Evolutionary conservation across 2,113 vertebrate species (phyloP).

Genomic region (Crotophaga sulcirostris): DNA sequence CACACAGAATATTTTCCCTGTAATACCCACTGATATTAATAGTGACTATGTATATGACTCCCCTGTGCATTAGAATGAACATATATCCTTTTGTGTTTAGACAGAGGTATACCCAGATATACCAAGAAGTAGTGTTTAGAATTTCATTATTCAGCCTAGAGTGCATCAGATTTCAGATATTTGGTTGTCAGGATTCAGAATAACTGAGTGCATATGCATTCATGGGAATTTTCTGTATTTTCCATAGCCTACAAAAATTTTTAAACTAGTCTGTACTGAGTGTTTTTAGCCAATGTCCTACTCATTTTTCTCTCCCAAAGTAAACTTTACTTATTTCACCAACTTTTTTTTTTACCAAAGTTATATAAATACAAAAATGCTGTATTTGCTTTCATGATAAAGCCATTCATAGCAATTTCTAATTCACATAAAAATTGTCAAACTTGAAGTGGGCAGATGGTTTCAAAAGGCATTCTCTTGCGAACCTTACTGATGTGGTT

Average conservation of each 20-base stretch:
- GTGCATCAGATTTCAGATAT: background rate
- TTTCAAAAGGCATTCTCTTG: background rate
- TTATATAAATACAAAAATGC: background rate
- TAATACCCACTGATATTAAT: background rate
- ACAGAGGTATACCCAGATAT: background rate
- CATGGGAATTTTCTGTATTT: background rate
- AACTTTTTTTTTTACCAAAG: background rate
- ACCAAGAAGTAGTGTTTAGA: background rate
- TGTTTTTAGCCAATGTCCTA: background rate
- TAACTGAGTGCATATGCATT: background rate
- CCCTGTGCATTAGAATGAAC: background rate
- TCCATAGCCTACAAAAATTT: background rate
- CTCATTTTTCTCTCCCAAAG: background rate
- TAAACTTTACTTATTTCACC: background rate
- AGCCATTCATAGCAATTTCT: background rate
- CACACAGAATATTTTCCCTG: background rate
- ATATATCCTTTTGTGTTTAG: background rate
- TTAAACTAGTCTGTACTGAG: background rate
- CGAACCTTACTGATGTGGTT: background rate
- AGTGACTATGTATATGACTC: background rate
- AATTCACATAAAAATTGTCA: background rate
- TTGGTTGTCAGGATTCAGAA: background rate
- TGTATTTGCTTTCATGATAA: background rate
- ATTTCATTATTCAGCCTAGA: background rate
- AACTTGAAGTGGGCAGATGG: background rate